phyloP scores from a whole-genome alignment of 92 coral and sea anemone genomes.

The Phenganax subtilis region DNA sequence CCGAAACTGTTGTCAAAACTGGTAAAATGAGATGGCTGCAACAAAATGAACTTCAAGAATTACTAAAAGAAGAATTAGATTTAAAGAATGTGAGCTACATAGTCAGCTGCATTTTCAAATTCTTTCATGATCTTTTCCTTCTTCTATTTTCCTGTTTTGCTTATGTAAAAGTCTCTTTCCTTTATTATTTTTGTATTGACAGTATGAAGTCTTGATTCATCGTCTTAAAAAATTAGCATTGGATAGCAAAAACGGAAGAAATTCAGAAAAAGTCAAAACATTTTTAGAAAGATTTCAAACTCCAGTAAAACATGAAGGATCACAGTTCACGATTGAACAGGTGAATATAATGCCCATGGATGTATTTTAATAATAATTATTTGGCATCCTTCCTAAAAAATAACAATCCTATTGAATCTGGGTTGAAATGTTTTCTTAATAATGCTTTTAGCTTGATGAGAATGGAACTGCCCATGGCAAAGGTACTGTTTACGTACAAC shows the following conservation, averaged over 20 bases:
- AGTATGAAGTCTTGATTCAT: conserved; percentile 75
- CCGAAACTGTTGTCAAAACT: conserved; percentile 18
- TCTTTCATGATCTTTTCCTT: neutral
- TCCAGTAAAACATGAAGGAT: conserved; percentile 59
- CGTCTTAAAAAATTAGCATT: conserved; percentile 78
- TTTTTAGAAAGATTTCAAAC: conserved; percentile 59
- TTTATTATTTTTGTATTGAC: neutral
- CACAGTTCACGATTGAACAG: conserved; percentile 21
- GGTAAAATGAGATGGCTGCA: conserved; percentile 69
- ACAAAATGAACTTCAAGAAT: conserved; percentile 64
- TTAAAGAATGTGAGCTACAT: conserved; percentile 60
- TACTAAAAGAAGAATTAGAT: conserved; percentile 55
- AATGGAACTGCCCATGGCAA: conserved; percentile 67
- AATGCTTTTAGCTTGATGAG: conserved; percentile 63
- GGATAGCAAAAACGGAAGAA: conserved; percentile 48
- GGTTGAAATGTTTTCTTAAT: neutral
- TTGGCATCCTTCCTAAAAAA: neutral
- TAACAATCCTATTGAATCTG: neutral
- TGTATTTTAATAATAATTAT: neutral
- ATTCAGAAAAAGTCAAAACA: conserved; percentile 55
- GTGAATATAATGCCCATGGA: neutral
- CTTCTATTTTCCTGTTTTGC: neutral
- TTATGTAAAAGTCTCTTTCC: neutral
- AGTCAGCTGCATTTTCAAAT: neutral
- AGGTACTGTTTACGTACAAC: conserved; percentile 42